phyloP scores from a whole-genome alignment of 2,888 invertebrate species.

The Harpagoxenus sublaevis region DNA sequence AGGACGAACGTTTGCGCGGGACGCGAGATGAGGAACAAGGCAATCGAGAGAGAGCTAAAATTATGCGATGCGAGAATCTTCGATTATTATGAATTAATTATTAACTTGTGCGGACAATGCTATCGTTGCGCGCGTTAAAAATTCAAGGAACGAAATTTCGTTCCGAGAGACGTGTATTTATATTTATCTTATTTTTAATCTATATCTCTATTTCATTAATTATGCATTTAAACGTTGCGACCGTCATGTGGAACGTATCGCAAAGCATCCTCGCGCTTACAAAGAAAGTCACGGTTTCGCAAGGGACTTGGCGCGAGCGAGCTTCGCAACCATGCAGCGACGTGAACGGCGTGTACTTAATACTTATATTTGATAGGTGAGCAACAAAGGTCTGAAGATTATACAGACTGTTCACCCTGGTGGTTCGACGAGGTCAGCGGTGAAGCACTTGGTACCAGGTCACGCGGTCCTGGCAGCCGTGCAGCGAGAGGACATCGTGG shows the following conservation, averaged over 20 bases:
- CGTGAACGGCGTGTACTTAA: constrained; percentile 39
- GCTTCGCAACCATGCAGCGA: constrained; percentile 18
- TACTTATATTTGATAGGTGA: constrained; percentile 87
- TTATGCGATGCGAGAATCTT: not conserved
- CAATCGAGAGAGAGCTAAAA: constrained; percentile 17
- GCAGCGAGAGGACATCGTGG: constrained; percentile 97
- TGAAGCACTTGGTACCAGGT: constrained; percentile 97
- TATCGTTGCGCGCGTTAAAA: not conserved
- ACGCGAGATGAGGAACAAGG: constrained; percentile 34
- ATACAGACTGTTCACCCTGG: constrained; percentile 91
- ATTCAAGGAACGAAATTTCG: not conserved
- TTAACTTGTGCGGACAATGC: not conserved
- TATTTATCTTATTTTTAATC: not conserved
- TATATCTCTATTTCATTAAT: not conserved
- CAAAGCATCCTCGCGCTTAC: not conserved
- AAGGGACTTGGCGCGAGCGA: constrained; percentile 3
- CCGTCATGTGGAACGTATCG: constrained; percentile 5
- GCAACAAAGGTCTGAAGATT: constrained; percentile 97
- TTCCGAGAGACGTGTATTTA: not conserved
- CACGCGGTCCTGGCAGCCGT: constrained; percentile 97
- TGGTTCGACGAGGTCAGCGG: constrained; percentile 87
- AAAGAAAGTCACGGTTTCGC: constrained; percentile 31
- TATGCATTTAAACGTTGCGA: constrained; percentile 7
- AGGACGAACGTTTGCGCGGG: constrained; percentile 34
- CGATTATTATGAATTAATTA: constrained; percentile 19